Evolutionary conservation across 1,140 invertebrate genomes (phyloP), one percentile per base, ranked within the genome.

Genomic region (Brachionus angularis): DNA sequence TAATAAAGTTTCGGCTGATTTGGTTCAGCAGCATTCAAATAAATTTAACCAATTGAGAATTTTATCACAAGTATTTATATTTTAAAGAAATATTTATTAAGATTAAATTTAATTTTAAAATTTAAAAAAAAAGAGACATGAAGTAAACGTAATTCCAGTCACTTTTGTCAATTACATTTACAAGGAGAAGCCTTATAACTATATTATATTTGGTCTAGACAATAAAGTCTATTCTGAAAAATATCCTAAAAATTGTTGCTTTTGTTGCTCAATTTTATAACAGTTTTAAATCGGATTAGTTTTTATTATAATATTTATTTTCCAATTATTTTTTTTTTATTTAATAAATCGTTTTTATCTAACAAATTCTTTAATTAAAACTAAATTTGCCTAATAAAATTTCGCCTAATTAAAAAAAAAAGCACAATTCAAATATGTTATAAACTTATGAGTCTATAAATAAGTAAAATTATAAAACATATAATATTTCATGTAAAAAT

Each of bases 201-300:
- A 33, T 36, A 34, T 34, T 33, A 23, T 67, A 31, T 67, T 23
- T 33, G 62, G 62, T 23, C 23, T 67, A 12, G 62, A 67, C 10
- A 47, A 47, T 29, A 31, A 31, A 47, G 62, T 67, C 14, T 50
- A 67, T n/a, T 29, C 62, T 25, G 27, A 27, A 25, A 23, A 67
- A 14, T 67, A 67, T 49, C 62, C 62, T 1, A 39, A 50, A 42
- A 67, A 67, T 18, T 67, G 62, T 23, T 67, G 62, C 44, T 67
- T 39, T n/a, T n/a, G n/a, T n/a, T n/a, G n/a, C n/a, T n/a, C n/a
- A n/a, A n/a, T n/a, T n/a, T n/a, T n/a, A n/a, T n/a, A n/a, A n/a
- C n/a, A n/a, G n/a, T n/a, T n/a, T n/a, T n/a, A n/a, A n/a, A n/a
- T n/a, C n/a, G n/a, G n/a, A n/a, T n/a, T n/a, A n/a, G n/a, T n/a